These are phyloP conservation scores for Colletes latitarsis DNA, from an alignment of 1,140 invertebrate species.

Conservation along the genomic window DNA sequence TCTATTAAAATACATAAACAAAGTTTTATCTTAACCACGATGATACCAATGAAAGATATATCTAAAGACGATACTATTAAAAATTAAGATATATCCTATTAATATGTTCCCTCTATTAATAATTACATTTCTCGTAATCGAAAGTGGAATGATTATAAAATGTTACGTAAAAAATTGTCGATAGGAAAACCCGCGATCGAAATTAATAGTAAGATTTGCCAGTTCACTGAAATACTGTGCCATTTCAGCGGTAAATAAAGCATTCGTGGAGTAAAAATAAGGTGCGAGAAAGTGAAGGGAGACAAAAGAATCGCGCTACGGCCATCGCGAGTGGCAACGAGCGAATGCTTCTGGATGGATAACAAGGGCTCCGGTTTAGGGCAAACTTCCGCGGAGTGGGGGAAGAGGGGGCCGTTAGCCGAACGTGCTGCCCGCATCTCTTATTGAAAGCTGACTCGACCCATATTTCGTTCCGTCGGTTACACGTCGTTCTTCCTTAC, in stretches of 20 bases:
- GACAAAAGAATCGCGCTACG: background rate
- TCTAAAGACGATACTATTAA: no score
- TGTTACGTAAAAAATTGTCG: no score
- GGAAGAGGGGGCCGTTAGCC: constrained; percentile 12
- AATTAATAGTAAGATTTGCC: background rate
- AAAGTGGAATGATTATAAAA: no score
- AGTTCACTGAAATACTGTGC: background rate
- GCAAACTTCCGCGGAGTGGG: background rate
- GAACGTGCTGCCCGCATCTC: constrained; percentile 24
- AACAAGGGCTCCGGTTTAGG: constrained; percentile 9
- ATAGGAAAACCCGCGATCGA: background rate
- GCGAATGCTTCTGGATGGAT: background rate
- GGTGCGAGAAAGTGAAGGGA: background rate
- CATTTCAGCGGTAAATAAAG: background rate
- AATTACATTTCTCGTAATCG: no score
- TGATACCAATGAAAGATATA: background rate
- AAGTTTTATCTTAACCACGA: background rate
- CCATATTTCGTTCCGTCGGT: constrained; percentile 34
- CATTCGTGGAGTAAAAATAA: background rate
- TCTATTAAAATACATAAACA: background rate
- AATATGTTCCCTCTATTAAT: no score
- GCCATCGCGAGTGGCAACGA: background rate
- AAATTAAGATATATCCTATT: no score
- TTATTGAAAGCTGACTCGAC: constrained; percentile 22
- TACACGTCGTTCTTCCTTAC: constrained; percentile 22